Evolutionary conservation across 2,797 vertebrate species (phyloP).

Genomic region (Mus spretus): DNA sequence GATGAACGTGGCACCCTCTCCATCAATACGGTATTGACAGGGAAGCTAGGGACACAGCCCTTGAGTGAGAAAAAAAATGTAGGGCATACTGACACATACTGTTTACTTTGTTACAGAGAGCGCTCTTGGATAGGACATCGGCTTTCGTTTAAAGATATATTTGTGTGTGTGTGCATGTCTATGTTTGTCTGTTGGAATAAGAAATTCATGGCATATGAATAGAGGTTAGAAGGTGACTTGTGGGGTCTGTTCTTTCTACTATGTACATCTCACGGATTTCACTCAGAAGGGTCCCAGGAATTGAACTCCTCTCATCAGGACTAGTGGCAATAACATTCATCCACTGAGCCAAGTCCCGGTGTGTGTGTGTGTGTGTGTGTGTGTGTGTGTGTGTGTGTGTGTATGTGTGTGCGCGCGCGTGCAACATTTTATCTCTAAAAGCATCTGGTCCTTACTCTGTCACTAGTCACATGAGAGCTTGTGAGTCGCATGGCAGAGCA

Average conservation of each 20-base stretch:
- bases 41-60: neutral
- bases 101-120: neutral
- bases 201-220: too few species aligned
- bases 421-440: neutral
- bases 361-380: too few species aligned
- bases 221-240: neutral
- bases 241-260: neutral
- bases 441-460: neutral
- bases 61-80: neutral
- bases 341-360: neutral
- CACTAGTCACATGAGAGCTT: neutral
- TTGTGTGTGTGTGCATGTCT: neutral
- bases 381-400: too few species aligned
- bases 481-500: neutral
- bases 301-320: neutral
- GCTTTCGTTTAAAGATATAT: neutral
- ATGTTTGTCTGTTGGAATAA: neutral
- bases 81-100: neutral
- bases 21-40: neutral
- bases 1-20: constrained; percentile 54
- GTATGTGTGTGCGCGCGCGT: too few species aligned
- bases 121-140: neutral
- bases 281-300: neutral
- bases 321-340: neutral
- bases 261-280: neutral